These are phyloP conservation scores for Papilio xuthus DNA, from an alignment of 1,140 invertebrate genomes.

Conservation along the genomic window DNA sequence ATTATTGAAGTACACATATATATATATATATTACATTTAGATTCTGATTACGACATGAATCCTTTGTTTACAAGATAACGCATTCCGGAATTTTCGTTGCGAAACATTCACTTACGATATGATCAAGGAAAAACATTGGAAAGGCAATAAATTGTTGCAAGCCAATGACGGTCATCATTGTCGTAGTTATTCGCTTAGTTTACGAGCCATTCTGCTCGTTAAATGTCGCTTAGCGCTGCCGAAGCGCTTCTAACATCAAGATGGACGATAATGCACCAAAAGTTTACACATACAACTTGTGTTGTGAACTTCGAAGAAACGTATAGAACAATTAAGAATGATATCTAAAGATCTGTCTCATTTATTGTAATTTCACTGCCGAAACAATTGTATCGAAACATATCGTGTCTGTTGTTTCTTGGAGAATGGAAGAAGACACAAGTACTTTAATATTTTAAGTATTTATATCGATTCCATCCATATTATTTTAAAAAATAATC, in stretches of 20 bases:
- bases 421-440: too few relatives aligned
- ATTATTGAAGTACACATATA: too few relatives aligned
- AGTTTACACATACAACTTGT: constrained; percentile 13
- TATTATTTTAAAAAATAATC: too few relatives aligned
- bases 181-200: constrained; percentile 31
- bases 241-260: constrained; percentile 19
- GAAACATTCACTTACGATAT: neutral
- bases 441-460: too few relatives aligned
- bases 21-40: neutral
- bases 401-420: neutral
- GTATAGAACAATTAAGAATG: neutral
- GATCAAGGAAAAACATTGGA: constrained; percentile 27
- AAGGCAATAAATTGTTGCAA: constrained; percentile 30
- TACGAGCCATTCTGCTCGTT: constrained; percentile 35
- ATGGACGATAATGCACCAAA: constrained; percentile 31
- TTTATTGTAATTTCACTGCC: neutral
- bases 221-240: constrained; percentile 41
- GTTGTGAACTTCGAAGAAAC: neutral
- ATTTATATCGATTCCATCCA: too few relatives aligned
- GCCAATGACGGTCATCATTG: constrained; percentile 22
- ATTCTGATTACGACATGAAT: neutral
- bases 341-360: neutral
- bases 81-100: neutral
- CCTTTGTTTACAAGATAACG: neutral
- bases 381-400: neutral